phyloP scores from a whole-genome alignment of 2,888 invertebrate species.

The Cistogaster globosa region DNA sequence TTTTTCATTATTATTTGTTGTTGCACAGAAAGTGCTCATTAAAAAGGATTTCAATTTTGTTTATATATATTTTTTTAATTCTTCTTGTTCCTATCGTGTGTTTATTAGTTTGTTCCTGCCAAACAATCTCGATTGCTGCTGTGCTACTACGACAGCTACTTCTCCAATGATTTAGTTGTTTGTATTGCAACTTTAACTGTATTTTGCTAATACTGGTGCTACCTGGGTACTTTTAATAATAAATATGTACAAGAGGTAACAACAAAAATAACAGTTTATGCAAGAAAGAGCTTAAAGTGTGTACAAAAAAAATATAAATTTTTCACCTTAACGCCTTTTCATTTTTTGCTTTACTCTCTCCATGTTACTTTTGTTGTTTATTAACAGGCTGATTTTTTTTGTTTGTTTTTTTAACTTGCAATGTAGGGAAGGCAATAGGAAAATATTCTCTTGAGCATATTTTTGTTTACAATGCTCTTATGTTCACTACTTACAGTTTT shows the following conservation, averaged over 20 bases:
- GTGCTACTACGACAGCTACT: not conserved
- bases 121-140: conserved; percentile 8
- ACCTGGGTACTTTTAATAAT: conserved; percentile 63
- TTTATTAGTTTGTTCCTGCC: conserved; percentile 4
- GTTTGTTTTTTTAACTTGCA: not conserved
- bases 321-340: conserved; percentile 67
- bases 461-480: conserved; percentile 40
- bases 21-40: conserved; percentile 63
- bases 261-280: conserved; percentile 2
- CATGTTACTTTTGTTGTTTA: not conserved
- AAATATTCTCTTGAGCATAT: conserved; percentile 33
- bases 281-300: conserved; percentile 49
- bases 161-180: conserved; percentile 15
- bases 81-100: conserved; percentile 4
- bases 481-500: conserved; percentile 8
- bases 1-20: conserved; percentile 15
- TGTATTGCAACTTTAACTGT: conserved; percentile 26
- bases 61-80: conserved; percentile 31
- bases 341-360: not conserved
- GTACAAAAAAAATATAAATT: conserved; percentile 55
- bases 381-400: not conserved
- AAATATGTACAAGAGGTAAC: conserved; percentile 39
- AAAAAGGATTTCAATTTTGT: conserved; percentile 67
- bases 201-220: conserved; percentile 65
- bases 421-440: conserved; percentile 21